Base-by-base conservation (phyloP, 2,888 invertebrate genomes). In the Synanthedon vespiformis region DNA sequence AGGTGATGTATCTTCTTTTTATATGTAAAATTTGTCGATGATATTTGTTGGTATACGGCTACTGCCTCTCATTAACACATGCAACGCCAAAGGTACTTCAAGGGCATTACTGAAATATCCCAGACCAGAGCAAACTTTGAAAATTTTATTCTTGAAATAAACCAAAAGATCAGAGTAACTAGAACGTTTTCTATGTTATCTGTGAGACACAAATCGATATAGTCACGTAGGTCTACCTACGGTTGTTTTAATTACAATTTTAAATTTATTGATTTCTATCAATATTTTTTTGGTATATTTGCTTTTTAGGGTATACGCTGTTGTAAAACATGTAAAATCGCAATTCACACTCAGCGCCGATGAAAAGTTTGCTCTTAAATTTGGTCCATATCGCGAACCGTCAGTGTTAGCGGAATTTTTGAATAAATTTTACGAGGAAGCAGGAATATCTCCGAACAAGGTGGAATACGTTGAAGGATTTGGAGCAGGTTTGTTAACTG, bases 401-500 rank as follows among this genome's bases (percentile, higher is more conserved):
- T 55, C 56, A 2, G 55, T 54, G 3, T 55, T 65, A n/a, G 59
- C 60, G 0, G 57, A 60, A 0, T 77, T 74, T 51, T 54, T 74
- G 2, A 61, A 61, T 14, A 50, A 57, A 0, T 77, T 79, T 51
- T 93, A 93, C 66, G 62, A 75, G 0, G 90, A 91, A 63, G 88
- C 89, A 12, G 78, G 81, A 4, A 64, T 94, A 4, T 72, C 89
- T 44, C 92, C 92, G 0, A 64, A 71, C 18, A 61, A 67, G 0
- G 84, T 94, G 0, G 79, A 85, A 41, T 93, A 89, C 65, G 81
- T 93, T 16, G 93, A 93, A 70, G 91, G 92, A 40, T 92, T 92
- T 71, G 92, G 92, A 13, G 89, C 91, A 52, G 92, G 92, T 63
- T 61, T 48, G 48, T 5, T 34, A 10, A 3, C 34, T 10, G 10